Conservation (phyloP, 2,113 vertebrate species). For the Hystrix cristata region DNA sequence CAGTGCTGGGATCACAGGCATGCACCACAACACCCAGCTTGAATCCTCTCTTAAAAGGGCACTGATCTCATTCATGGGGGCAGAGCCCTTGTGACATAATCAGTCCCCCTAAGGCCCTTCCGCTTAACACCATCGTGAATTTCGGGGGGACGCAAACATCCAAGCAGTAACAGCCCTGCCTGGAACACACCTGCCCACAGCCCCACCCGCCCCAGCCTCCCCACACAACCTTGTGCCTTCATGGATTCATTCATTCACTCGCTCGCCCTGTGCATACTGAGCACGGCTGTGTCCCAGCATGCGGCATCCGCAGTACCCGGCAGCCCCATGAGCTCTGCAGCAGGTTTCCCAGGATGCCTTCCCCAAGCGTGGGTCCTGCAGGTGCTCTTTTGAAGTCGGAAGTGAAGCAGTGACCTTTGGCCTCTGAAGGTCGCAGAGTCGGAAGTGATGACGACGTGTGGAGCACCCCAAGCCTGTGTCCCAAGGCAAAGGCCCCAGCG, state of each 20-base stretch:
- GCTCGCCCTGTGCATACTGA: neutral
- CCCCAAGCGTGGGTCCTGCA: too few species aligned
- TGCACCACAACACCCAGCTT: neutral
- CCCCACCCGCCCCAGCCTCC: neutral
- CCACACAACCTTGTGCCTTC: neutral
- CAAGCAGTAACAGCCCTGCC: neutral
- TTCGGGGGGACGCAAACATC: neutral
- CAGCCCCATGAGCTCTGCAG: too few species aligned
- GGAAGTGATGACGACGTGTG: neutral
- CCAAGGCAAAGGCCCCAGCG: too few species aligned
- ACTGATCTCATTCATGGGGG: neutral
- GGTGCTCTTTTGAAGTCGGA: neutral
- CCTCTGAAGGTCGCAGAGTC: neutral
- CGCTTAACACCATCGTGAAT: neutral
- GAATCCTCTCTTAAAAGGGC: neutral
- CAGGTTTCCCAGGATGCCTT: neutral
- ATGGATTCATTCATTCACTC: neutral
- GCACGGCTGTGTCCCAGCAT: rapidly evolving
- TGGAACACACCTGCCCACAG: neutral
- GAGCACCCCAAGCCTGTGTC: rapidly evolving
- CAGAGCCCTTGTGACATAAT: neutral
- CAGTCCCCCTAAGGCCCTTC: neutral
- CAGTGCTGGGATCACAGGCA: neutral
- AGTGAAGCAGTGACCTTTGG: neutral
- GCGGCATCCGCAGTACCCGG: neutral